Percentiles rank a stretch among this genome's conserved stretches.
Evolutionary conservation across 1,140 invertebrate species (phyloP).

Genomic region (Hycleus phaleratus): DNA sequence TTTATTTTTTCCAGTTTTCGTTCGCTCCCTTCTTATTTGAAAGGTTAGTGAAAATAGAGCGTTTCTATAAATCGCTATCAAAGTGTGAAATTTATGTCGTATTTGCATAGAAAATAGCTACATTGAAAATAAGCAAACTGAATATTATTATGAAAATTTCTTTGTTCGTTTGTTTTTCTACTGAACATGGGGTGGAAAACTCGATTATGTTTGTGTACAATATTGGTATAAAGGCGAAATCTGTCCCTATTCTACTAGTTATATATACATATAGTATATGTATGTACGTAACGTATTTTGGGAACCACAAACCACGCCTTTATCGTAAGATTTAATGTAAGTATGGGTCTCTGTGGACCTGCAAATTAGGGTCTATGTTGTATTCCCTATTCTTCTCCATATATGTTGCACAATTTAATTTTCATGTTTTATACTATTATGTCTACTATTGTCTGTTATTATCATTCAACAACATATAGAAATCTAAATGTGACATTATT

Average conservation of each 20-base stretch:
- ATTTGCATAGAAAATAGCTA: slow-evolving; percentile 8
- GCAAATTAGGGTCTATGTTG: slow-evolving; percentile 14
- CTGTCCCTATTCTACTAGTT: slow-evolving; percentile 9
- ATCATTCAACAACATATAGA: slow-evolving; percentile 7
- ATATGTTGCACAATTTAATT: slow-evolving; percentile 13
- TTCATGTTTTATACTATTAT: slow-evolving; percentile 13
- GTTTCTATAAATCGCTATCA: too few relatives aligned
- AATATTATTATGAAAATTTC: slow-evolving; percentile 15
- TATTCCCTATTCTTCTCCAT: slow-evolving; percentile 6
- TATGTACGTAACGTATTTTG: slow-evolving; percentile 9
- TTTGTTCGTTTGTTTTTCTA: slow-evolving; percentile 5
- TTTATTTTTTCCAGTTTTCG: too few relatives aligned
- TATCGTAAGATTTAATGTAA: slow-evolving; percentile 20
- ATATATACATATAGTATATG: too few relatives aligned
- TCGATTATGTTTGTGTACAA: slow-evolving; percentile 16
- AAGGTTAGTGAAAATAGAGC: too few relatives aligned
- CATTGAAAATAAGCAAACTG: slow-evolving; percentile 7
- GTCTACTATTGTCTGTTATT: slow-evolving; percentile 12
- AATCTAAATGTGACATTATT: not conserved
- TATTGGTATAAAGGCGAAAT: slow-evolving; percentile 12
- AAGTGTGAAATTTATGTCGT: slow-evolving; percentile 6
- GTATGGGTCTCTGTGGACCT: slow-evolving; percentile 12
- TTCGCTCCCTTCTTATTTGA: too few relatives aligned
- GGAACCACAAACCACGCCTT: slow-evolving; percentile 15
- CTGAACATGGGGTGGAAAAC: not conserved